These are phyloP conservation scores for Argyresthia goedartella DNA, from an alignment of 2,888 invertebrate species.

Conservation along the genomic window DNA sequence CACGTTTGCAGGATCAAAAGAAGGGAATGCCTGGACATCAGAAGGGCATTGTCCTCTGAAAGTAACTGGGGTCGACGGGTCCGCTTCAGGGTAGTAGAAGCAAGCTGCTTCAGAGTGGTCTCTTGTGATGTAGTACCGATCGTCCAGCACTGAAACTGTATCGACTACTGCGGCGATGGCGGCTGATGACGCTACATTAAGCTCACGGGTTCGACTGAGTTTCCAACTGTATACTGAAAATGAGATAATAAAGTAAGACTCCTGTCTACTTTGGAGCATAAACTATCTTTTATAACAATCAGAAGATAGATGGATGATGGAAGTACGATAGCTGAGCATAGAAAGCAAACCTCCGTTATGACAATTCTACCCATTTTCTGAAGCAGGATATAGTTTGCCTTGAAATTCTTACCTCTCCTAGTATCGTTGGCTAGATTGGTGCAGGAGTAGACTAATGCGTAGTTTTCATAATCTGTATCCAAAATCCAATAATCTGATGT, in stretches of 20 bases:
- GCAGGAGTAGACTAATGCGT: constrained; percentile 74
- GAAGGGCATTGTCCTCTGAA: constrained; percentile 36
- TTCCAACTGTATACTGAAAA: constrained; percentile 40
- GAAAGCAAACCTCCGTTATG: too few relatives aligned
- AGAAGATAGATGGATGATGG: too few relatives aligned
- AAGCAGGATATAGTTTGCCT: too few relatives aligned
- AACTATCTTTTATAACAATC: too few relatives aligned
- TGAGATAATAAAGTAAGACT: too few relatives aligned
- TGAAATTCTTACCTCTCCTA: constrained; percentile 1
- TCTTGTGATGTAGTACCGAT: constrained; percentile 26
- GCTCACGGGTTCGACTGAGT: constrained; percentile 29
- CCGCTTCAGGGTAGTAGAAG: constrained; percentile 35
- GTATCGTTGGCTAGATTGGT: not conserved
- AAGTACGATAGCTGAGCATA: too few relatives aligned
- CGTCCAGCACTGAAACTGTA: constrained; percentile 27
- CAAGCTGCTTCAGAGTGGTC: constrained; percentile 31
- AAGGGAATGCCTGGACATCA: constrained; percentile 5
- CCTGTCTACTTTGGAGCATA: too few relatives aligned
- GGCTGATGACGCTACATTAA: constrained; percentile 16
- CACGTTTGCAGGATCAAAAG: too few relatives aligned
- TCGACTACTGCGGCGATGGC: constrained; percentile 26
- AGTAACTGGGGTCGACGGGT: constrained; percentile 22
- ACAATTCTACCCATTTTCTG: too few relatives aligned
- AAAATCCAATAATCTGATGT: constrained; percentile 63
- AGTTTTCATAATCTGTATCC: constrained; percentile 70